These are phyloP conservation scores for Cremastinae sp. DNA, from an alignment of 2,888 invertebrate genomes.

Conservation along the genomic window DNA sequence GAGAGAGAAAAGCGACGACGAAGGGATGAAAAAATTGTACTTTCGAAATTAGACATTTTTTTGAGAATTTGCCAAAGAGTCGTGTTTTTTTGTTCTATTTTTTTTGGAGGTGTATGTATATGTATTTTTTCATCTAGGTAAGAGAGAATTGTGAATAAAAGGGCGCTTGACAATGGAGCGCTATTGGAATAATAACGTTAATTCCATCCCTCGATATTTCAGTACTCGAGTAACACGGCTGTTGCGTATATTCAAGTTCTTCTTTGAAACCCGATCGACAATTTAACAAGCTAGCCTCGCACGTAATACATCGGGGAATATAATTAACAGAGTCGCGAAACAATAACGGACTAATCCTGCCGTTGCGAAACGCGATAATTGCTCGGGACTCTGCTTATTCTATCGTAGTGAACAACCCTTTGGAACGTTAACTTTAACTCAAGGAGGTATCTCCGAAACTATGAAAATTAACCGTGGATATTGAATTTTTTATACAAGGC, in stretches of 20 bases:
- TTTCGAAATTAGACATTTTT: constrained; percentile 1
- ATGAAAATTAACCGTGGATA: too few species aligned
- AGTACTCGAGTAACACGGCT: constrained; percentile 1
- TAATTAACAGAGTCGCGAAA: constrained; percentile 29
- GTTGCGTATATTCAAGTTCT: constrained; percentile 17
- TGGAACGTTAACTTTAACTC: too few species aligned
- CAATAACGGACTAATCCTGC: background rate
- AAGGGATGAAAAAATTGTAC: background rate
- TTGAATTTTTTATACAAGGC: too few species aligned
- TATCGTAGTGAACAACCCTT: background rate
- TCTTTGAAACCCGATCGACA: background rate
- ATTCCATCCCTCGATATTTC: background rate
- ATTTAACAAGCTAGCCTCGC: constrained; percentile 10
- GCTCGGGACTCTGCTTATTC: background rate
- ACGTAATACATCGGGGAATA: constrained; percentile 7
- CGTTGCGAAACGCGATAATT: constrained; percentile 25
- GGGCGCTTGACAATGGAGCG: constrained; percentile 1
- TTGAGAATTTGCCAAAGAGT: constrained; percentile 24
- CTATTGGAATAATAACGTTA: constrained; percentile 24
- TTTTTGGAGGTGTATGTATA: background rate
- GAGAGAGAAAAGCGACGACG: background rate
- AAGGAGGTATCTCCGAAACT: too few species aligned
- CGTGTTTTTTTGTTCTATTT: background rate
- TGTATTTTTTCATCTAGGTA: background rate
- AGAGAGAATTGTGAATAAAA: background rate